Percentiles rank a stretch among this genome's conserved stretches.
Evolutionary conservation across 2,797 vertebrate genomes (phyloP).

Genomic region (Macrochelys suwanniensis): DNA sequence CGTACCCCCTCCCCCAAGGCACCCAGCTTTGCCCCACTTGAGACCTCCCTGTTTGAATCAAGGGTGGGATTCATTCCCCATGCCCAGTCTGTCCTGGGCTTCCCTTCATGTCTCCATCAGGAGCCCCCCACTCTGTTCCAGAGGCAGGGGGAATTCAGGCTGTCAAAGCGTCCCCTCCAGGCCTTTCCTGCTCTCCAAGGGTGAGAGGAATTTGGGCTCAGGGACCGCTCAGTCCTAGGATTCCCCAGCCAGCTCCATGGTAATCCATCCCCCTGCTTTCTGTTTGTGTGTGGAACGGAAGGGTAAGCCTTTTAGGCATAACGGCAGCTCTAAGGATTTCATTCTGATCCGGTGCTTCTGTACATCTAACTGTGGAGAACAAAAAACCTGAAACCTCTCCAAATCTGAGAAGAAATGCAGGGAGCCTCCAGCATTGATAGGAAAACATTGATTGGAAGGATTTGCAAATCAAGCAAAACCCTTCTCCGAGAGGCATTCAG

Average conservation of each 20-base stretch:
- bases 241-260: fast-evolving
- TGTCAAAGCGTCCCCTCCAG: neutral
- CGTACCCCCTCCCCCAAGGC: neutral
- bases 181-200: neutral
- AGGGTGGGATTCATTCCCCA: neutral
- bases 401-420: neutral
- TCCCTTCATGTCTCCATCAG: neutral
- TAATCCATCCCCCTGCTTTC: neutral
- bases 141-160: neutral
- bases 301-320: neutral
- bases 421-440: neutral
- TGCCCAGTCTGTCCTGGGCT: neutral
- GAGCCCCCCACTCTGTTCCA: neutral
- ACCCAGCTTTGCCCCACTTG: neutral
- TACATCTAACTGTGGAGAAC: neutral
- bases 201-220: neutral
- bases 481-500: neutral
- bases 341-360: constrained; percentile 28
- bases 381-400: neutral
- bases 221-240: neutral
- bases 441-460: neutral
- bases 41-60: neutral
- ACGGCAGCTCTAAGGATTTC: constrained; percentile 25
- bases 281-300: neutral
- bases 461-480: neutral